phyloP scores from a whole-genome alignment of 2,888 invertebrate genomes.

The Tetranychus truncatus region DNA sequence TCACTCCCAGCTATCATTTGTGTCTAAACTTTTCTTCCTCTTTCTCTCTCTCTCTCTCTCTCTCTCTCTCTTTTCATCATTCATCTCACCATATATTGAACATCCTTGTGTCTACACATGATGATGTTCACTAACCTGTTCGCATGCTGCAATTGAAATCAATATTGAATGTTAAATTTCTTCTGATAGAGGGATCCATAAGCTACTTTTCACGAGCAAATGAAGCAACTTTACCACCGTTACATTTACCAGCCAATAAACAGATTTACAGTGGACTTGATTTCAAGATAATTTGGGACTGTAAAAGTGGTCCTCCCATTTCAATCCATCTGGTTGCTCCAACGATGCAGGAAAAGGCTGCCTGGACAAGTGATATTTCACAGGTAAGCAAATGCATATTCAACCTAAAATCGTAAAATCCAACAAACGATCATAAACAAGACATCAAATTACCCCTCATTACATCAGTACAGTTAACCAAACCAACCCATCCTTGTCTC shows the following conservation, averaged over 20 bases:
- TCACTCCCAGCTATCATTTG: no score
- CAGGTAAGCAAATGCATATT: conserved; percentile 38
- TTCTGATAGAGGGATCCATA: conserved; percentile 24
- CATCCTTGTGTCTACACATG: background rate
- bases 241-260: background rate
- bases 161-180: background rate
- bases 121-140: no score
- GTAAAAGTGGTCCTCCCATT: conserved; percentile 46
- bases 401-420: no score
- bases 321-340: conserved; percentile 48
- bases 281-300: conserved; percentile 51
- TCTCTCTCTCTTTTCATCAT: background rate
- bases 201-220: conserved; percentile 23
- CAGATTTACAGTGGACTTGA: conserved; percentile 36
- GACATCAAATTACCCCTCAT: no score
- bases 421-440: no score
- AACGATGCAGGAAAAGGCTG: conserved; percentile 68
- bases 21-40: background rate
- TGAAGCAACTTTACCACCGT: conserved; percentile 2
- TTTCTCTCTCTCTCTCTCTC: conserved; percentile 9
- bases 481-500: no score
- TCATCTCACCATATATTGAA: background rate
- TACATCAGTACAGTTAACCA: no score
- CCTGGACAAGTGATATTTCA: conserved; percentile 78
- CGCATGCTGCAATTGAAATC: background rate